Conservation (phyloP, 1,140 invertebrate species). For the Halictus rubicundus region DNA sequence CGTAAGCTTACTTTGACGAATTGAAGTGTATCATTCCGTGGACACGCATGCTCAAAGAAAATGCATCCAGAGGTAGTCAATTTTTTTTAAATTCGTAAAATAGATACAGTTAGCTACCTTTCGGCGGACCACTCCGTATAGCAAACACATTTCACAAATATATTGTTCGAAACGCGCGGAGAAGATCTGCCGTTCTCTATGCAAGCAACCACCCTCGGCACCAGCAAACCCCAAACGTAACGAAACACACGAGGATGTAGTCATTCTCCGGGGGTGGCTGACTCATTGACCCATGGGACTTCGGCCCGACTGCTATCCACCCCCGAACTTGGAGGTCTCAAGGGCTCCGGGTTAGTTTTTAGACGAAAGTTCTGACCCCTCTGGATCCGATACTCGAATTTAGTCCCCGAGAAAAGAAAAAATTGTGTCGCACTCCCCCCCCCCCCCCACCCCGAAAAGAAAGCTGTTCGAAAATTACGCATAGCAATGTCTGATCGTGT, state of each 20-base stretch:
- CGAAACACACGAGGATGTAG: conserved; percentile 71
- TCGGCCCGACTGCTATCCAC: conserved; percentile 65
- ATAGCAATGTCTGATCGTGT: conserved; percentile 5
- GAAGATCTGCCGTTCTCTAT: conserved; percentile 48
- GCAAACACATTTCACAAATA: not conserved
- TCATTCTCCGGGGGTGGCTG: conserved; percentile 72
- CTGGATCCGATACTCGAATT: conserved; percentile 13
- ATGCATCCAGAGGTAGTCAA: too few species aligned
- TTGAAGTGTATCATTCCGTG: too few species aligned
- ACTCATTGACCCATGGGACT: conserved; percentile 79
- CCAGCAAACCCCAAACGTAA: conserved; percentile 76
- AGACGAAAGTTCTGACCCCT: conserved; percentile 65
- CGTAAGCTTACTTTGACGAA: too few species aligned
- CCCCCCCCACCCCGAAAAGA: too few species aligned
- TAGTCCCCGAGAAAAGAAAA: conserved; percentile 1
- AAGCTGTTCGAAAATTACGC: not conserved
- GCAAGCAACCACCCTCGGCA: conserved; percentile 63
- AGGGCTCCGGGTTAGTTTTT: conserved; percentile 70
- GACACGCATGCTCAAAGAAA: too few species aligned
- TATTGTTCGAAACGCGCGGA: not conserved
- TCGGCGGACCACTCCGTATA: too few species aligned
- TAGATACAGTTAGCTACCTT: too few species aligned
- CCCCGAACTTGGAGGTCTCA: conserved; percentile 55
- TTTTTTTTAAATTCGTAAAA: too few species aligned
- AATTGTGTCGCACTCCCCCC: conserved; percentile 3